phyloP scores from a whole-genome alignment of 2,113 vertebrate genomes.

The Dascyllus trimaculatus region DNA sequence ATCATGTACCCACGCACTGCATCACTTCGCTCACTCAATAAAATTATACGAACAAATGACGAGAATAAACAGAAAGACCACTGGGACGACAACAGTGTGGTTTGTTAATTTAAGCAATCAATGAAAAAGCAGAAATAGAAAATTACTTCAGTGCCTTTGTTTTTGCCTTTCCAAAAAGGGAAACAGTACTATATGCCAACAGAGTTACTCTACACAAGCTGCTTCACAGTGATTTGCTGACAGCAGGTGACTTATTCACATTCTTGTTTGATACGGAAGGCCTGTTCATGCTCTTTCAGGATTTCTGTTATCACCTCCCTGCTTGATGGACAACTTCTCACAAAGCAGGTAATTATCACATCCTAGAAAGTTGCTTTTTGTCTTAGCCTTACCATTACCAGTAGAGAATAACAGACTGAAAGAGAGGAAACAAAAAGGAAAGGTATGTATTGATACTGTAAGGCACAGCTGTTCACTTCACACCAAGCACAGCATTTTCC shows the following conservation, averaged over 20 bases:
- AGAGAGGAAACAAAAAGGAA: slow-evolving; percentile 41
- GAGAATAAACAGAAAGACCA: slow-evolving; percentile 59
- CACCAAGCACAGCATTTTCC: slow-evolving; percentile 52
- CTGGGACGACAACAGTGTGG: slow-evolving; percentile 44
- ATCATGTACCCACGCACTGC: slow-evolving; percentile 31
- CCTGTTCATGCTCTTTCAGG: slow-evolving; percentile 29
- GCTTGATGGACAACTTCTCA: slow-evolving; percentile 27
- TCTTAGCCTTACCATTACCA: slow-evolving; percentile 15
- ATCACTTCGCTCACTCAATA: slow-evolving; percentile 48
- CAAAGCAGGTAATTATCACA: slow-evolving; percentile 61
- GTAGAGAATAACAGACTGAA: slow-evolving; percentile 20
- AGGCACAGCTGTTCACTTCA: slow-evolving; percentile 73
- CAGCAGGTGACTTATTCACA: slow-evolving; percentile 55
- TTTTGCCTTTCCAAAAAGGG: slow-evolving; percentile 45
- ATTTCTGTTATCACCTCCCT: slow-evolving; percentile 46
- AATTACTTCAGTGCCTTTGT: slow-evolving; percentile 71
- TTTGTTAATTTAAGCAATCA: slow-evolving; percentile 72
- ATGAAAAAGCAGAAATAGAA: slow-evolving; percentile 70
- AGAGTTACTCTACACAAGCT: slow-evolving; percentile 32
- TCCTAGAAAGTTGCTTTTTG: slow-evolving; percentile 46
- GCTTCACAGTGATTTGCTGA: slow-evolving; percentile 48
- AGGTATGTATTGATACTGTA: slow-evolving; percentile 50
- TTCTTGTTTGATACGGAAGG: slow-evolving; percentile 37
- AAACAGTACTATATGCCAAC: slow-evolving; percentile 31
- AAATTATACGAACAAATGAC: slow-evolving; percentile 56